Base-by-base conservation (phyloP, 2,797 vertebrate species). In the Perodicticus potto region DNA sequence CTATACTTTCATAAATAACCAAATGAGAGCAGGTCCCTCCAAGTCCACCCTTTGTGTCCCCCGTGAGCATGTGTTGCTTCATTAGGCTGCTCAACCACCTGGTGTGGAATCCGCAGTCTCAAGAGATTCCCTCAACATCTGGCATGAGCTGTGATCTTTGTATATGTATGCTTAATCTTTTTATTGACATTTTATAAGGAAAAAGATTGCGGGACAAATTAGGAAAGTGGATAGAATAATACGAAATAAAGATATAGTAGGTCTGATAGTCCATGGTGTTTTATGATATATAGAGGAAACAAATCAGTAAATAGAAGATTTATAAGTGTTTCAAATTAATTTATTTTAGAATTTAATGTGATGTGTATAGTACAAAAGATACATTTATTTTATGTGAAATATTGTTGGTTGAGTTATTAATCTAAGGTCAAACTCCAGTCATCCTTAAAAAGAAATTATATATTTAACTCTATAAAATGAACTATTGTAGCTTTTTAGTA, bases 71-170 rank as follows among this genome's bases (percentile, higher is more conserved):
- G 23, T 55, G 96, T 59, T 88, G 97, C 98, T 98, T 98, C 98
- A 98, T 99, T 99, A 99, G 98, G 97, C 97, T 96, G 96, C 98
- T 98, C 98, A 97, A 98, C 98, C 99, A 99, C 99, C 99, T 99
- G 99, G 98, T 98, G 97, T 96, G 97, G 98, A 97, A 95, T 98
- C 98, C 97, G 93, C 65, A 59, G 20, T 98, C 98, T 97, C 98
- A 5, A 84, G 98, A 96, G 98, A 97, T 93, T 86, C 91, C 14
- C 74, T 85, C 97, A 98, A 98, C 98, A 98, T 97, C 98, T 99
- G 98, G 96, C 97, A 85, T 97, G 5, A 93, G 16, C 98, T 98
- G 29, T 96, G 97, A 98, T 98, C 98, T 97, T 81, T 94, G 96
- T 96, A 90, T 72, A 70, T 93, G 76, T 96, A 94, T 19, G 82